Evolutionary conservation across 53 echinoderm and acorn worm species (phyloP).

Genomic region (Holothuria scabra): DNA sequence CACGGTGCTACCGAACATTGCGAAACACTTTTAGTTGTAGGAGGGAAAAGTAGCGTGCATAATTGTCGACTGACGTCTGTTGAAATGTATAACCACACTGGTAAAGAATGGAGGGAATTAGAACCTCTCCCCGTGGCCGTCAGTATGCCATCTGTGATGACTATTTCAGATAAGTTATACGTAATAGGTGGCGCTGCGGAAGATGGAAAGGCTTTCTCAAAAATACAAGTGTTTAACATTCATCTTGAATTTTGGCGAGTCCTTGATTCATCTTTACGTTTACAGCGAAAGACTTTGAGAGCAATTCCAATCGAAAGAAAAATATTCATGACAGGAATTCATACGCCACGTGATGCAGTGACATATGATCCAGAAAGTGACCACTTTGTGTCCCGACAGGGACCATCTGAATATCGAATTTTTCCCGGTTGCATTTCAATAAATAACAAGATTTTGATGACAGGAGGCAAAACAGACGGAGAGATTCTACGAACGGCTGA

Average conservation of each 20-base stretch:
- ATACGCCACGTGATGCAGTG: constrained; percentile 69
- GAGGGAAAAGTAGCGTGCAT: constrained; percentile 68
- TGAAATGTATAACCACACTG: constrained; percentile 58
- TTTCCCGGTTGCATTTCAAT: constrained; percentile 61
- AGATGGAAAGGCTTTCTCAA: constrained; percentile 60
- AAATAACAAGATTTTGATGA: constrained; percentile 63
- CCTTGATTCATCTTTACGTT: constrained; percentile 37
- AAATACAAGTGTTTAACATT: constrained; percentile 70
- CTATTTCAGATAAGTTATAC: constrained; percentile 58
- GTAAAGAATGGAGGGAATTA: constrained; percentile 61
- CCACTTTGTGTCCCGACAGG: constrained; percentile 46
- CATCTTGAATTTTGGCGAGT: constrained; percentile 69
- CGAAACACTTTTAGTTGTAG: constrained; percentile 62
- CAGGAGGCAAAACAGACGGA: constrained; percentile 71
- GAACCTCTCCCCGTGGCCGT: constrained; percentile 72
- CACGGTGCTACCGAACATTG: constrained; percentile 66
- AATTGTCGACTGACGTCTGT: constrained; percentile 60
- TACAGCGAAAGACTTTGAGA: constrained; percentile 68
- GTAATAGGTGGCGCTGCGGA: constrained; percentile 76
- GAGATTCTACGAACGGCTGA: constrained; percentile 61
- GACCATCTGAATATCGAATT: constrained; percentile 62
- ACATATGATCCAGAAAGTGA: constrained; percentile 47
- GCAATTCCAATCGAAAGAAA: constrained; percentile 49
- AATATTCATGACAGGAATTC: constrained; percentile 65
- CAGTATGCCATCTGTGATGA: constrained; percentile 71